A percentile compares a stretch with the other conserved stretches of the same genome.
Evolutionary conservation across 1,140 invertebrate species (phyloP).

Genomic region (Drosophila eugracilis): DNA sequence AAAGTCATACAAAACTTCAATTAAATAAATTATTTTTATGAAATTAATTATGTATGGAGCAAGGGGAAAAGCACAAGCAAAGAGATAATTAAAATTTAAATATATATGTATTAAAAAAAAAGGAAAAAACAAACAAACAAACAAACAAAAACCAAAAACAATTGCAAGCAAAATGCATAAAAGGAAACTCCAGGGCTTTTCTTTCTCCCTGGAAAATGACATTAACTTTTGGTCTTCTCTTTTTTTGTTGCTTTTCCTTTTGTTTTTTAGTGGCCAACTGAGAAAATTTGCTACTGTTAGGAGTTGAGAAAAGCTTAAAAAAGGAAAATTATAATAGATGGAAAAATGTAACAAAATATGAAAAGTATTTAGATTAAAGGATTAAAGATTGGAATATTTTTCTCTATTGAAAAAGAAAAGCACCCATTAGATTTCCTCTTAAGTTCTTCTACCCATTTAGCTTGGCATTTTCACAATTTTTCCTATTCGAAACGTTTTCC

Average conservation of each 20-base stretch:
- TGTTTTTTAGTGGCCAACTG: background rate
- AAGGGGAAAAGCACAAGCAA: background rate
- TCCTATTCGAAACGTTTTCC: too few species aligned
- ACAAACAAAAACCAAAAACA: too few species aligned
- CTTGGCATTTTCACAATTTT: background rate
- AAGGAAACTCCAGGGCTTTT: slow-evolving; percentile 3
- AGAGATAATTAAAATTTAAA: slow-evolving; percentile 30
- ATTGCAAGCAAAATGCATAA: slow-evolving; percentile 10
- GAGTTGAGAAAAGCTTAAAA: background rate
- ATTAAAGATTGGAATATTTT: too few species aligned
- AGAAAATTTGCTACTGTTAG: background rate
- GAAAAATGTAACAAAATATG: too few species aligned
- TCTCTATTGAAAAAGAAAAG: too few species aligned
- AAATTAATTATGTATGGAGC: slow-evolving; percentile 67
- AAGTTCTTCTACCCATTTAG: background rate
- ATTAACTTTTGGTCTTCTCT: background rate
- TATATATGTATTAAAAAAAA: background rate
- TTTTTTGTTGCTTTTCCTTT: background rate
- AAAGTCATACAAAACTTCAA: slow-evolving; percentile 67
- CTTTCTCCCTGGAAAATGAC: slow-evolving; percentile 1
- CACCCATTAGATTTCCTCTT: background rate
- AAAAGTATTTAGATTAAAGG: too few species aligned
- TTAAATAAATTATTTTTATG: slow-evolving; percentile 72
- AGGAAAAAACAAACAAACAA: too few species aligned
- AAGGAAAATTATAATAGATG: background rate